Evolutionary conservation across 2,797 vertebrate genomes (phyloP).

Genomic region (Mormyrops boulengeri): DNA sequence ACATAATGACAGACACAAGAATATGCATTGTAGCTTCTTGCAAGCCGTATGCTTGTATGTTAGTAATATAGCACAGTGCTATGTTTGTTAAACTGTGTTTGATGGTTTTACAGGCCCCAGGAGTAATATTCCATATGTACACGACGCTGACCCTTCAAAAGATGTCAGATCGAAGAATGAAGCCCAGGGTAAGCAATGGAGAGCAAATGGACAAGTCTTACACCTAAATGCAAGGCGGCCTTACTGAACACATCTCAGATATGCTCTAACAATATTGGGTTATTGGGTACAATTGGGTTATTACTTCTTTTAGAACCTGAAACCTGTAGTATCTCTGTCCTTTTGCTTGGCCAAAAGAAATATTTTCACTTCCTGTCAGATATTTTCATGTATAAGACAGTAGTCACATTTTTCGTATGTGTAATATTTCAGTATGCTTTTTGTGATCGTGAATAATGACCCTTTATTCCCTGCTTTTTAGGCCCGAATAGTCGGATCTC

Average conservation of each 20-base stretch:
- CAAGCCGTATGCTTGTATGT: neutral
- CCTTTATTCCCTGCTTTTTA: neutral
- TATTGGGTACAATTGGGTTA: neutral
- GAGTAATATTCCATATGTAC: neutral
- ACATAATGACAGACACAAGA: neutral
- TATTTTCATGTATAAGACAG: neutral
- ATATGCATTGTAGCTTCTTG: neutral
- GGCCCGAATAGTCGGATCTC: neutral
- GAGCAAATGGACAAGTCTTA: neutral
- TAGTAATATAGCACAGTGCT: neutral
- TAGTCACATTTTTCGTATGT: neutral
- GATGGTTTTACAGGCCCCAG: conserved; percentile 7
- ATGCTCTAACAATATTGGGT: neutral
- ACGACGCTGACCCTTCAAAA: neutral
- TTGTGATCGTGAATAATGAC: neutral
- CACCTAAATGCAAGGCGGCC: neutral
- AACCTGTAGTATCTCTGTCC: neutral
- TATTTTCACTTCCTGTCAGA: neutral
- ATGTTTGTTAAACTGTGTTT: neutral
- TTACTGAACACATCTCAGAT: neutral
- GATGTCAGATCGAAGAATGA: neutral
- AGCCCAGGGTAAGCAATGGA: neutral
- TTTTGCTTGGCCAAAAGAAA: neutral
- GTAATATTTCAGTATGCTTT: neutral
- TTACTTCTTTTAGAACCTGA: neutral